phyloP scores from a whole-genome alignment of 2,888 invertebrate species.

The Tiliacea aurago region DNA sequence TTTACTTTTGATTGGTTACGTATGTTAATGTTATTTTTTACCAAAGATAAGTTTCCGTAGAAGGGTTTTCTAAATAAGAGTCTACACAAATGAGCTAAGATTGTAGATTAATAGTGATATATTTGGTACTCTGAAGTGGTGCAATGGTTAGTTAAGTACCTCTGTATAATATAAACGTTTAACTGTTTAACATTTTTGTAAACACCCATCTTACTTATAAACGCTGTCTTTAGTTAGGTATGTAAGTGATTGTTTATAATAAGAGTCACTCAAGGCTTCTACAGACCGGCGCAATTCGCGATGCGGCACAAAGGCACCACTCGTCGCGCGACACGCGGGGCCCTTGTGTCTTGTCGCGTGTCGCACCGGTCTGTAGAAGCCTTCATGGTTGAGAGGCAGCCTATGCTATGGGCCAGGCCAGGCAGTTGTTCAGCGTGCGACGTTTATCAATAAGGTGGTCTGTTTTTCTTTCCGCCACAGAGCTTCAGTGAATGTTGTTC shows the following conservation, averaged over 20 bases:
- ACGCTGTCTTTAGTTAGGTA: slow-evolving; percentile 29
- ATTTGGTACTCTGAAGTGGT: slow-evolving; percentile 85
- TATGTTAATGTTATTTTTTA: slow-evolving; percentile 82
- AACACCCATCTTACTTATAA: slow-evolving; percentile 46
- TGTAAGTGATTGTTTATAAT: slow-evolving; percentile 27
- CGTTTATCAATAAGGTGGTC: slow-evolving; percentile 64
- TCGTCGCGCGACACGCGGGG: too few species aligned
- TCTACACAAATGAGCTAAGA: slow-evolving; percentile 73
- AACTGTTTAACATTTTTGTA: slow-evolving; percentile 74
- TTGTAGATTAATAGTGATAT: slow-evolving; percentile 77
- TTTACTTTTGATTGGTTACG: slow-evolving; percentile 79
- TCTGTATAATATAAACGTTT: slow-evolving; percentile 77
- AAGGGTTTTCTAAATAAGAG: slow-evolving; percentile 74
- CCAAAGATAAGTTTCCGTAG: slow-evolving; percentile 88
- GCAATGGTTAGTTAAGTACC: slow-evolving; percentile 86
- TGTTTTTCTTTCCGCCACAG: slow-evolving; percentile 76
- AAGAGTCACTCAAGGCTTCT: slow-evolving; percentile 41
- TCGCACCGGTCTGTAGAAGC: too few species aligned
- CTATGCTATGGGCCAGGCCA: background rate
- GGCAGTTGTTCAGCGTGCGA: slow-evolving; percentile 2
- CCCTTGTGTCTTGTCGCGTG: too few species aligned
- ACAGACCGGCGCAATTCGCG: too few species aligned
- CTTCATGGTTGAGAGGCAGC: background rate
- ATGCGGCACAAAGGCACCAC: too few species aligned
- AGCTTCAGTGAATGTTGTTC: slow-evolving; percentile 84